Conservation (phyloP, 2,113 vertebrate species). For the Bagarius yarrelli region DNA sequence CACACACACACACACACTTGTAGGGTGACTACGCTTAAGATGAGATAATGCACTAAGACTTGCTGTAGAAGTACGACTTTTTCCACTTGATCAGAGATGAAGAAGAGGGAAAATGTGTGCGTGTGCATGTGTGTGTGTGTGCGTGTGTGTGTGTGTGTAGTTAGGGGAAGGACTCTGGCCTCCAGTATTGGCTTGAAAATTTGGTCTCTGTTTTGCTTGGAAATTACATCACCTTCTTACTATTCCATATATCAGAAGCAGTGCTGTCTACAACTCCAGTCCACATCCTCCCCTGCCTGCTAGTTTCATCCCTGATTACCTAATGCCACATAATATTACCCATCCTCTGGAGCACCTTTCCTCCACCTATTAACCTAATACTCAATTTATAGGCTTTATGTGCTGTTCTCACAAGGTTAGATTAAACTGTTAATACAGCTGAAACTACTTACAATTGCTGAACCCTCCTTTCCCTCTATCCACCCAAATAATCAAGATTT, state of each 20-base stretch:
- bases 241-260: slow-evolving; percentile 70
- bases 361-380: background rate
- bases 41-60: slow-evolving; percentile 63
- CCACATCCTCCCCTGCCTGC: slow-evolving; percentile 50
- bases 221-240: slow-evolving; percentile 73
- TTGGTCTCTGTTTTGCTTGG: slow-evolving; percentile 69
- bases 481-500: background rate
- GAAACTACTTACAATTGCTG: background rate
- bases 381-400: background rate
- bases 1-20: slow-evolving; percentile 32
- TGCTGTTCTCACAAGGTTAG: background rate
- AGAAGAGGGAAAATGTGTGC: slow-evolving; percentile 57
- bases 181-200: slow-evolving; percentile 59
- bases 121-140: slow-evolving; percentile 50
- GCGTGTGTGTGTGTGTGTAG: slow-evolving; percentile 16
- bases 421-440: background rate
- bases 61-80: slow-evolving; percentile 60
- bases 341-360: slow-evolving; percentile 5
- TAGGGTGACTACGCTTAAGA: slow-evolving; percentile 47
- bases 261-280: slow-evolving; percentile 61
- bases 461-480: background rate
- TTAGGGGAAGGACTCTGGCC: slow-evolving; percentile 54
- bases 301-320: slow-evolving; percentile 58
- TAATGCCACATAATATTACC: slow-evolving; percentile 47
- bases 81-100: slow-evolving; percentile 62